phyloP scores from a whole-genome alignment of 2,113 vertebrate genomes.

The Gadus macrocephalus region DNA sequence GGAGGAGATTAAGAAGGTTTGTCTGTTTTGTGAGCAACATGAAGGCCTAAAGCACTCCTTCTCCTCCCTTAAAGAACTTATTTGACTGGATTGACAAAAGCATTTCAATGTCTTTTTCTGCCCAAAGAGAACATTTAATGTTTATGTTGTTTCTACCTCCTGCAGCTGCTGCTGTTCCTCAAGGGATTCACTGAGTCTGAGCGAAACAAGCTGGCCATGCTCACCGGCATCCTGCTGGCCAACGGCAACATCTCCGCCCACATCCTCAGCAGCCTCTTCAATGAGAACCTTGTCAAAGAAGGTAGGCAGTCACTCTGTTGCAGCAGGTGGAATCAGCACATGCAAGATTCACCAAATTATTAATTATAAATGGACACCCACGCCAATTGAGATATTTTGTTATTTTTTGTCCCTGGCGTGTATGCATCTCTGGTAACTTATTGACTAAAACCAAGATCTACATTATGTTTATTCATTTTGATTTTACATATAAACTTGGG shows the following conservation, averaged over 20 bases:
- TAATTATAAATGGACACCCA: no score
- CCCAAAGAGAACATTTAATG: neutral
- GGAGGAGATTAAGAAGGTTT: conserved; percentile 98
- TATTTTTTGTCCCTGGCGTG: no score
- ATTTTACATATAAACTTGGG: no score
- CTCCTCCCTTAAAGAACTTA: neutral
- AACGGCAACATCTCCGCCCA: conserved; percentile 90
- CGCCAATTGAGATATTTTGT: no score
- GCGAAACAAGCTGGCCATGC: conserved; percentile 96
- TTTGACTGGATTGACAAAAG: neutral
- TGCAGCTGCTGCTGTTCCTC: conserved; percentile 92
- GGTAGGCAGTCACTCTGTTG: conserved; percentile 57
- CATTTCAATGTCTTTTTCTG: neutral
- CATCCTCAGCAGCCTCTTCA: conserved; percentile 94
- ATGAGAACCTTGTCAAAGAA: conserved; percentile 98
- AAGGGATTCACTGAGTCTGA: conserved; percentile 98
- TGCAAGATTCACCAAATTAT: no score
- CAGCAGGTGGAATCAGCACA: neutral
- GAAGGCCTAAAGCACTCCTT: no score
- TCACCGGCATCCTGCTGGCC: conserved; percentile 93
- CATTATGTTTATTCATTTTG: no score
- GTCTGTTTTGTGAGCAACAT: neutral
- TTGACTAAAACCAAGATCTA: no score
- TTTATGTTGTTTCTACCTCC: conserved; percentile 19
- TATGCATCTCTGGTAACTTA: no score